A percentile compares a stretch with the other conserved stretches of the same genome.
These are phyloP conservation scores for Ennomos quercinarius DNA, from an alignment of 2,888 invertebrate genomes.

Conservation along the genomic window DNA sequence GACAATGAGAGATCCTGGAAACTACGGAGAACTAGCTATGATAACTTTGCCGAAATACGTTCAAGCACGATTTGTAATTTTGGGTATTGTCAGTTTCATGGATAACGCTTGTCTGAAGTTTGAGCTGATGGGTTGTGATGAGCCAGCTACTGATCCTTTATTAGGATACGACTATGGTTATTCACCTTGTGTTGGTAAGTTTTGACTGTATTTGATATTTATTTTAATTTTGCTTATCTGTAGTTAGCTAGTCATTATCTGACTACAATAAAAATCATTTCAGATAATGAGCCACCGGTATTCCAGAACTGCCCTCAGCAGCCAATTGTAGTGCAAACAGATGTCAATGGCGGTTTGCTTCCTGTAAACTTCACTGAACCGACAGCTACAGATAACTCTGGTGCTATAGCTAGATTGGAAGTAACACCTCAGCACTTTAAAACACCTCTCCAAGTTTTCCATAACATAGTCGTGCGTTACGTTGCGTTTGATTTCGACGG, in stretches of 20 bases:
- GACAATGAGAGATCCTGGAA: slow-evolving; percentile 97
- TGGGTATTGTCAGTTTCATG: slow-evolving; percentile 98
- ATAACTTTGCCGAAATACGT: slow-evolving; percentile 97
- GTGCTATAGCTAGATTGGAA: slow-evolving; percentile 96
- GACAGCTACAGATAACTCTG: slow-evolving; percentile 97
- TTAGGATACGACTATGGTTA: slow-evolving; percentile 97
- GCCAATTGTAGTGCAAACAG: slow-evolving; percentile 95
- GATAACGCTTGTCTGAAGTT: slow-evolving; percentile 98
- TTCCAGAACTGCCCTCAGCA: slow-evolving; percentile 98
- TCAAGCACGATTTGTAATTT: slow-evolving; percentile 96
- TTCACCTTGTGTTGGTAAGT: slow-evolving; percentile 94
- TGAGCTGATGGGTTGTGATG: slow-evolving; percentile 98
- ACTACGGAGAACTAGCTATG: slow-evolving; percentile 98
- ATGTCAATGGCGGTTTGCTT: slow-evolving; percentile 94
- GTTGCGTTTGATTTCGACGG: slow-evolving; percentile 99
- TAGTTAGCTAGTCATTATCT: not conserved
- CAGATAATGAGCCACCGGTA: slow-evolving; percentile 97
- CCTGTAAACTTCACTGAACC: slow-evolving; percentile 98
- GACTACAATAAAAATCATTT: slow-evolving; percentile 46
- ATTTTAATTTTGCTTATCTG: not conserved
- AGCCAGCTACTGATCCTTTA: slow-evolving; percentile 92
- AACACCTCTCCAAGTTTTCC: slow-evolving; percentile 94
- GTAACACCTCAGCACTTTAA: slow-evolving; percentile 96
- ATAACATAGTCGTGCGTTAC: slow-evolving; percentile 97
- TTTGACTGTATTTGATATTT: not conserved